Base-by-base conservation (phyloP, 2,888 invertebrate genomes). In the Colostygia pectinataria region DNA sequence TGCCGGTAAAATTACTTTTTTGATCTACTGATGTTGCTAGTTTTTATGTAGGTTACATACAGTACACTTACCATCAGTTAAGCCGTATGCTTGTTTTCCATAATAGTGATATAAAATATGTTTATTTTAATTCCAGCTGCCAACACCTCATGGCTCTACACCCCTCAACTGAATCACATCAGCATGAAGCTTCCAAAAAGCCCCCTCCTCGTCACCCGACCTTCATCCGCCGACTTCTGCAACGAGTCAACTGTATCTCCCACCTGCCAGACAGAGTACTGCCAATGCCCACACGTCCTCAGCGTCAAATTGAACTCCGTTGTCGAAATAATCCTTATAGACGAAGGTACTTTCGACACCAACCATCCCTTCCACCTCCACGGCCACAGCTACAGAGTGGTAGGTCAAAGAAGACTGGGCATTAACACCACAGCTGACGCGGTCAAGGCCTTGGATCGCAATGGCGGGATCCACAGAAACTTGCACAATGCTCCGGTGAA, bases 321-420 rank as follows among this genome's bases (percentile, higher is more conserved):
- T 0, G 96, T 97, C 0, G 98, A 98, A 84, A 68, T 98, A 0
- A 91, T 98, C 24, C 88, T 98, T 1, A 92, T 97, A 2, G 97
- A 98, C 72, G 95, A 96, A 91, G 94, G 96, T 13, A 92, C 94
- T 0, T 96, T 92, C 63, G 95, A 96, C 63, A 96, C 96, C 0
- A 97, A 96, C 71, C 97, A 97, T 84, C 97, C 97, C 0, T 95
- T 97, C 68, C 97, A 97, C 74, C 83, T 97, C 40, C 97, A 97
- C 66, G 97, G 97, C 0, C 93, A 96, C 76, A 92, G 93, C 13
- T 97, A 97, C 65, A 92, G 96, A 57, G 96, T 97, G 0, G 91
- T 97, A 0, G 96, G 94, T 0, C 93, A 97, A 91, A 94, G 95
- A 68, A 89, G 94, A 40, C 66, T 97, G 2, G 93, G 93, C 0